These are phyloP conservation scores for Lydus trimaculatus DNA, from an alignment of 2,888 invertebrate genomes.

Conservation along the genomic window DNA sequence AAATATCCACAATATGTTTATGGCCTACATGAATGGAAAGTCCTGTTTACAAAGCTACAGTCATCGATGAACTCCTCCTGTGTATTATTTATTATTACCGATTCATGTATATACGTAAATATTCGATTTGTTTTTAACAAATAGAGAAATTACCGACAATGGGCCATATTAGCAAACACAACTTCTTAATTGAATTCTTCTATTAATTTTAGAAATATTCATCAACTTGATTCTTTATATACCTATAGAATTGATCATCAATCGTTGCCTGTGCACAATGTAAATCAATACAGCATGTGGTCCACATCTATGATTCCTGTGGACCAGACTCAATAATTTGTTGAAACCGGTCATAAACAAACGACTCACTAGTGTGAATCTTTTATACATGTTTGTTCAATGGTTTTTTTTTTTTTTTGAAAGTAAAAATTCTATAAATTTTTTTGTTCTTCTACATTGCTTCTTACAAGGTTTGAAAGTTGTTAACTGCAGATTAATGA, in stretches of 20 bases:
- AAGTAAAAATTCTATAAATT: not conserved
- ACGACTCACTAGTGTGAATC: conserved; percentile 55
- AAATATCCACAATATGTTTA: conserved; percentile 47
- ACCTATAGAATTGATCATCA: conserved; percentile 27
- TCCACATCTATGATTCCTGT: conserved; percentile 53
- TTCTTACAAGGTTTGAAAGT: not conserved
- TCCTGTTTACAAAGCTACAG: conserved; percentile 42
- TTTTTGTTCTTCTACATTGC: not conserved
- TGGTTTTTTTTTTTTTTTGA: not conserved
- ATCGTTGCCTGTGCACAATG: conserved; percentile 49
- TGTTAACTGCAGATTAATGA: conserved; percentile 7
- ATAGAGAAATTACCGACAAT: not conserved
- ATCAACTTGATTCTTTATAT: not conserved
- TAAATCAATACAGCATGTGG: conserved; percentile 57
- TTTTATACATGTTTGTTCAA: conserved; percentile 27
- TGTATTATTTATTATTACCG: conserved; percentile 11
- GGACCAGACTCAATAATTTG: conserved; percentile 53
- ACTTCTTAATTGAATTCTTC: conserved; percentile 31
- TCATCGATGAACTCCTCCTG: conserved; percentile 5
- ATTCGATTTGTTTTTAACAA: not conserved
- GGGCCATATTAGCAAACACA: not conserved
- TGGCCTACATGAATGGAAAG: conserved; percentile 37
- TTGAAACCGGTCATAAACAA: conserved; percentile 52
- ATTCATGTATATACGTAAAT: not conserved
- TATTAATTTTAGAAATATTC: not conserved